Base-by-base conservation (phyloP, 1,140 invertebrate species). In the Eufriesea mexicana region DNA sequence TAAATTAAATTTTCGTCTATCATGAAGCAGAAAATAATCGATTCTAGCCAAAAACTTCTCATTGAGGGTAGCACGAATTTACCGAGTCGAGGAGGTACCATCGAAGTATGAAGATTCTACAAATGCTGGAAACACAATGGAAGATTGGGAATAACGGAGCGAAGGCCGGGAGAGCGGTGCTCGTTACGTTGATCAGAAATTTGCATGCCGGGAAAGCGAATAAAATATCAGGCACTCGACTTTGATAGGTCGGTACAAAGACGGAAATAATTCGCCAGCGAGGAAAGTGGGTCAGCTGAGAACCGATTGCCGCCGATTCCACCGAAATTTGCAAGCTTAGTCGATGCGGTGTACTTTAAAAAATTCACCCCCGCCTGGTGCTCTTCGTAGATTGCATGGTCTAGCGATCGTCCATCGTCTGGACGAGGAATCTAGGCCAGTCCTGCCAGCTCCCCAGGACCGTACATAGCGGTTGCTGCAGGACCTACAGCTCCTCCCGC, bases 251-350 rank as follows among this genome's bases (percentile, higher is more conserved):
- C 25, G 25, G 14, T 6, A 25, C n/a, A 28, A 61, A 61, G 16
- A 12, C 2, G 59, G 7, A 16, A 25, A n/a, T 25, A 61, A 25
- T 61, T 61, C n/a, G 6, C 73, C 84, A 84, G 86, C 83, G 85
- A 89, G 86, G 78, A 89, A 90, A 86, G 86, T 87, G 62, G 54
- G 42, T 55, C 57, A 62, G 4, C 62, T n/a, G 25, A 45, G 49
- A 49, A 47, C 28, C 55, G 61, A 71, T 77, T 81, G 35, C 47
- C 73, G 35, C 67, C 74, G 35, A 47, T 57, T 73, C 35, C 12
- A 9, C 23, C 35, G 16, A 25, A 74, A 59, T 74, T 74, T 61
- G 51, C 70, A 72, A 55, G 0, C 9, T 9, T 20, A 57, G 18
- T 54, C 25, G 47, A 14, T 7, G 5, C n/a, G 16, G 23, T n/a